Evolutionary conservation across 2,113 vertebrate genomes (phyloP).

Genomic region (Eulacestoma nigropectus): DNA sequence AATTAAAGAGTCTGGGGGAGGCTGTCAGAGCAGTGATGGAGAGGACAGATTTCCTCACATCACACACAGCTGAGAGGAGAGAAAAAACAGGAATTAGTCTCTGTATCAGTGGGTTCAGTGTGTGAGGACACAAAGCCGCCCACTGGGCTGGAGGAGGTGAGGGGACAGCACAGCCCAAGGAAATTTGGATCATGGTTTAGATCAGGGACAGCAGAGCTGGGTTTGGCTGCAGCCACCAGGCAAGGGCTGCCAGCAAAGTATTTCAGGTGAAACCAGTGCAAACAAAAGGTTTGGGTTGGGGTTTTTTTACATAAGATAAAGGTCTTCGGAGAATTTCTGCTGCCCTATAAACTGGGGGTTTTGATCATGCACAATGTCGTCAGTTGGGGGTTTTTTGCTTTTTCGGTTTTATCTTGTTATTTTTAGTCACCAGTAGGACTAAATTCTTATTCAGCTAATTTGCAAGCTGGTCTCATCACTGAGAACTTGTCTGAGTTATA

Average conservation of each 20-base stretch:
- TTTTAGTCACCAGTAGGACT: not conserved
- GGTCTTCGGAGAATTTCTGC: not conserved
- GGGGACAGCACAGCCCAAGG: not conserved
- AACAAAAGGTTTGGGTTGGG: not conserved
- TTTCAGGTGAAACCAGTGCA: not conserved
- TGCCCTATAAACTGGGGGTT: not conserved
- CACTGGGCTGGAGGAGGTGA: not conserved
- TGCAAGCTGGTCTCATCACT: not conserved
- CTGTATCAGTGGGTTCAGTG: not conserved
- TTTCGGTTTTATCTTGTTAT: not conserved
- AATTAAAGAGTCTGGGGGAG: not conserved
- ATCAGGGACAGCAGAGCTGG: not conserved
- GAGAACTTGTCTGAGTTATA: accelerated
- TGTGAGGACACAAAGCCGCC: not conserved
- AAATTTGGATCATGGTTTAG: accelerated
- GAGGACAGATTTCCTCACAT: not conserved
- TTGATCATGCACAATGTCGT: not conserved
- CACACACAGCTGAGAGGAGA: not conserved
- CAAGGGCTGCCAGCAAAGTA: not conserved
- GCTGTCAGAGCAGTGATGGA: not conserved
- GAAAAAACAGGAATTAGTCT: not conserved
- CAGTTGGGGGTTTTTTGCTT: not conserved
- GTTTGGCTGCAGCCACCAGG: not conserved
- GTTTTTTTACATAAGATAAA: not conserved
- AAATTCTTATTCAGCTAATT: not conserved